Evolutionary conservation across 2,888 invertebrate species (phyloP).

Genomic region (Tryphoninae sp.): DNA sequence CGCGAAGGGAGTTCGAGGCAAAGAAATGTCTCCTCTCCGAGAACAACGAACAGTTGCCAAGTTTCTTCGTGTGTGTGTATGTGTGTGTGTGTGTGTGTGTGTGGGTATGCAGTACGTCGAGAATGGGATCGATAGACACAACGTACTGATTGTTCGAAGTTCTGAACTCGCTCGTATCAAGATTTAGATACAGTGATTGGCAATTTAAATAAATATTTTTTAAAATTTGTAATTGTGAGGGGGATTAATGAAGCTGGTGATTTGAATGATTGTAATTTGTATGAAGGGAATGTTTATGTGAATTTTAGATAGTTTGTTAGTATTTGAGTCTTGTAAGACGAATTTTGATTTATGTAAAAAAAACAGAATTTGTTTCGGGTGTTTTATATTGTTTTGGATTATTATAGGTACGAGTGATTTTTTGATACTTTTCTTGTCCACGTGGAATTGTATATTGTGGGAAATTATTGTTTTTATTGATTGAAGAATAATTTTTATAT

Average conservation of each 20-base stretch:
- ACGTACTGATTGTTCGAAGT: conserved; percentile 28
- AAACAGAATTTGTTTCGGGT: no score
- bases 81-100: conserved; percentile 6
- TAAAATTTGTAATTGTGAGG: not conserved
- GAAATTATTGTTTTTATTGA: no score
- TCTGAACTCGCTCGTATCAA: not conserved
- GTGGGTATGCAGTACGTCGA: conserved; percentile 12
- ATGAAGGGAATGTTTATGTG: no score
- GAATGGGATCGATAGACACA: conserved; percentile 32
- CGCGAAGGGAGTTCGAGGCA: conserved; percentile 30
- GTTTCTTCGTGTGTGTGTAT: conserved; percentile 45
- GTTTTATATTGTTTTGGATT: no score
- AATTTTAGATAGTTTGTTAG: no score
- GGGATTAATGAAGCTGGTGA: no score
- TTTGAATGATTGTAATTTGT: not conserved
- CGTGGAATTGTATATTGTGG: no score
- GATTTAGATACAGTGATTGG: not conserved
- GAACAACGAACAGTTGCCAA: conserved; percentile 47
- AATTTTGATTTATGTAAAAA: no score
- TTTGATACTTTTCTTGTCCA: no score
- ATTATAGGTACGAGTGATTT: no score
- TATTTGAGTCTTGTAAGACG: no score
- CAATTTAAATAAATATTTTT: not conserved
- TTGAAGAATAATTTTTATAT: no score
- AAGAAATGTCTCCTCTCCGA: conserved; percentile 25